phyloP scores from a whole-genome alignment of 1,140 invertebrate genomes.

The Brevipalpus yothersi region DNA sequence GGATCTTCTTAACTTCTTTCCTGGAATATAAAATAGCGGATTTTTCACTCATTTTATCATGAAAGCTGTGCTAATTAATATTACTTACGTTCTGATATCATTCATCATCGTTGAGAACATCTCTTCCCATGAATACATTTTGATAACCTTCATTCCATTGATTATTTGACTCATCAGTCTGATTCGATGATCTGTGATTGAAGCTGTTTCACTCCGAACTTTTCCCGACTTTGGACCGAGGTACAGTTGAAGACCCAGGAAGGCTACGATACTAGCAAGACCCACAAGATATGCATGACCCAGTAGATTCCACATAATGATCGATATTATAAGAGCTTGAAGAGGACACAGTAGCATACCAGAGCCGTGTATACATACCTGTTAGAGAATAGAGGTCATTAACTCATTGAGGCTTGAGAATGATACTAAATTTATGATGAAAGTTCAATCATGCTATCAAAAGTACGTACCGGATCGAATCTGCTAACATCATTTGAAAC shows the following conservation, averaged over 20 bases:
- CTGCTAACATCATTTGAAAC: slow-evolving; percentile 54
- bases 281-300: slow-evolving; percentile 45
- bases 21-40: background rate
- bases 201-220: background rate
- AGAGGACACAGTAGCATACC: slow-evolving; percentile 10
- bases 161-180: slow-evolving; percentile 76
- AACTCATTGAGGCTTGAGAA: too few species aligned
- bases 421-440: too few species aligned
- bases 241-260: slow-evolving; percentile 55
- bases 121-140: slow-evolving; percentile 48
- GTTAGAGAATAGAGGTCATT: too few species aligned
- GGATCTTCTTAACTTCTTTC: slow-evolving; percentile 38
- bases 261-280: slow-evolving; percentile 43
- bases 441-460: too few species aligned
- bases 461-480: slow-evolving; percentile 22
- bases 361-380: background rate
- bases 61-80: too few species aligned
- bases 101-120: slow-evolving; percentile 29
- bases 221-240: slow-evolving; percentile 25
- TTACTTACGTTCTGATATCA: too few species aligned
- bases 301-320: slow-evolving; percentile 15
- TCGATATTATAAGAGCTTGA: slow-evolving; percentile 6
- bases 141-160: slow-evolving; percentile 61
- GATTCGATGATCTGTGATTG: slow-evolving; percentile 53
- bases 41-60: too few species aligned